These are phyloP conservation scores for Cynodonichthys magdalenae DNA, from an alignment of 2,797 vertebrate genomes.

Conservation along the genomic window DNA sequence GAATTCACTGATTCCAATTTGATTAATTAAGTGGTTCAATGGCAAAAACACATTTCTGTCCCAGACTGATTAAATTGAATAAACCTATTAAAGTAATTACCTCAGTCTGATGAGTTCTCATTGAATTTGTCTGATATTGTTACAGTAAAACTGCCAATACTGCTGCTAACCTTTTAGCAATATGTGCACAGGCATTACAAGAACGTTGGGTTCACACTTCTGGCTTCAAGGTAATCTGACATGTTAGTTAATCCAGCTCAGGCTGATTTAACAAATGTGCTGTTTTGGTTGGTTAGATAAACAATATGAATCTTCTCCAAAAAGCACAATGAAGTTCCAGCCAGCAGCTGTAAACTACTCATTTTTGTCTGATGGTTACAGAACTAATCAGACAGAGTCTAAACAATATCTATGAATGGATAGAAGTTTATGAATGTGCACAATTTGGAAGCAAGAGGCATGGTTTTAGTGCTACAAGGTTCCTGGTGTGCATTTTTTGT, in stretches of 20 bases:
- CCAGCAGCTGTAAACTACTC: not conserved
- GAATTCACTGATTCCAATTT: slow-evolving; percentile 57
- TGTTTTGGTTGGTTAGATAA: not conserved
- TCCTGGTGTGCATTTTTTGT: not conserved
- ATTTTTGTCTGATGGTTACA: not conserved
- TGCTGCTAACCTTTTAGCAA: not conserved
- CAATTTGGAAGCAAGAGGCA: not conserved
- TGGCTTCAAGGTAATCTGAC: not conserved
- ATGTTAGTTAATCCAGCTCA: not conserved
- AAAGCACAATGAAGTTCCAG: not conserved
- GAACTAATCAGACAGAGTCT: not conserved
- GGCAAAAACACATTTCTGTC: slow-evolving; percentile 44
- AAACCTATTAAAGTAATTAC: slow-evolving; percentile 35
- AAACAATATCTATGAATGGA: not conserved
- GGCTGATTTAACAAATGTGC: not conserved
- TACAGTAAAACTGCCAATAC: slow-evolving; percentile 10
- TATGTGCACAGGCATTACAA: not conserved
- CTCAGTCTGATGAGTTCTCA: slow-evolving; percentile 24
- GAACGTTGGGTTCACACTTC: not conserved
- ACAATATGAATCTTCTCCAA: not conserved
- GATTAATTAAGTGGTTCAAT: slow-evolving; percentile 59
- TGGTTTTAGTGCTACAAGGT: not conserved
- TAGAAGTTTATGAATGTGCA: not conserved
- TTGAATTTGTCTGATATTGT: slow-evolving; percentile 23
- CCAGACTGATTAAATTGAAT: slow-evolving; percentile 32